A percentile compares a stretch with the other conserved stretches of the same genome.
phyloP scores from a whole-genome alignment of 2,797 vertebrate species.

The Gymnodraco acuticeps region DNA sequence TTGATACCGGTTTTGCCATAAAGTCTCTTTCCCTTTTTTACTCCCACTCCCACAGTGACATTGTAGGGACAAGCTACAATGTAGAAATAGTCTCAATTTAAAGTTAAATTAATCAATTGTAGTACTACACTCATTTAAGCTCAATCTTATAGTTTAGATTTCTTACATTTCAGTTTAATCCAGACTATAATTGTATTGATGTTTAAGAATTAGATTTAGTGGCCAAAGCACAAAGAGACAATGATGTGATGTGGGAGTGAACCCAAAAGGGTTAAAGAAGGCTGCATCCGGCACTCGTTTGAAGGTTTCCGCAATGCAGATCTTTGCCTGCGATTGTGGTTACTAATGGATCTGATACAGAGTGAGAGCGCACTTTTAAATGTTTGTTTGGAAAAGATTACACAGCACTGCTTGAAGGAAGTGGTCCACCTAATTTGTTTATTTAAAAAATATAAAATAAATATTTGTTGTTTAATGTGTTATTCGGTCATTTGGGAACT shows the following conservation, averaged over 20 bases:
- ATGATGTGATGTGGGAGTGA: neutral
- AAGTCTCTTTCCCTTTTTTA: slow-evolving; percentile 13
- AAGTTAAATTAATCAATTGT: neutral
- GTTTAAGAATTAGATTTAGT: neutral
- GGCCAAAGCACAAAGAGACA: neutral
- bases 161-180: neutral
- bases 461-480: neutral
- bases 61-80: neutral
- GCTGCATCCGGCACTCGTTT: neutral
- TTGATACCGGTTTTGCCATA: slow-evolving; percentile 7
- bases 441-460: neutral
- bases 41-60: neutral
- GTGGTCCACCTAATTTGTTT: neutral
- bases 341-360: slow-evolving; percentile 24
- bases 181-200: neutral
- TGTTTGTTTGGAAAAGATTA: neutral
- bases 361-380: neutral
- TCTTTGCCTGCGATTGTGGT: slow-evolving; percentile 7
- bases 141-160: neutral
- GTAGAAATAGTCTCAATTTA: slow-evolving; percentile 24
- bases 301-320: slow-evolving; percentile 1
- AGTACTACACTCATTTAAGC: neutral
- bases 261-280: slow-evolving; percentile 1
- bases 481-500: neutral
- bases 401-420: neutral